Percentiles rank a stretch among this genome's conserved stretches.
Evolutionary conservation across 2,888 invertebrate species (phyloP).

Genomic region (Copidosoma aretas): DNA sequence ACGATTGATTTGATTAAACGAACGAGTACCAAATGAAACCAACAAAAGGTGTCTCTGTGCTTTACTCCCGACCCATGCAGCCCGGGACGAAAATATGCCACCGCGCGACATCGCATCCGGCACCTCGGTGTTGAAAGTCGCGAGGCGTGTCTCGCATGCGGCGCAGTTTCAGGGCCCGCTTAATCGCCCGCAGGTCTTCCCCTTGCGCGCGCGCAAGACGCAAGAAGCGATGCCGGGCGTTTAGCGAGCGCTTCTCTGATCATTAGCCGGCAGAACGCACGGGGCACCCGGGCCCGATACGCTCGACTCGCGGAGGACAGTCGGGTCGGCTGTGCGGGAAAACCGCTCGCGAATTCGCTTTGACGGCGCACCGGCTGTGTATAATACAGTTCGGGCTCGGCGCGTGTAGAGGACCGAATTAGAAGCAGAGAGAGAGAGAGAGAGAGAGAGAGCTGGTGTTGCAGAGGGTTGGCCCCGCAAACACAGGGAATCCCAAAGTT

Average conservation of each 20-base stretch:
- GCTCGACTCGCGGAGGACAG: conserved; percentile 19
- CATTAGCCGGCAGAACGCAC: conserved; percentile 56
- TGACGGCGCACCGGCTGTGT: conserved; percentile 50
- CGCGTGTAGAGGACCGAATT: conserved; percentile 52
- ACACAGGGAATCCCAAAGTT: conserved; percentile 35
- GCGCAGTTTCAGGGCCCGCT: conserved; percentile 7
- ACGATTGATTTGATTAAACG: conserved; percentile 34
- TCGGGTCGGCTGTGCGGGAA: conserved; percentile 37
- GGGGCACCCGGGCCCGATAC: conserved; percentile 40
- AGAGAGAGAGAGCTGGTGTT: too few species aligned
- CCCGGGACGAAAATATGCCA: too few species aligned
- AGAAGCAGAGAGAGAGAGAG: too few species aligned
- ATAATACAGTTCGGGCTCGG: too few species aligned
- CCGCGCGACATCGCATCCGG: too few species aligned
- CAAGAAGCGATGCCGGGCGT: background rate
- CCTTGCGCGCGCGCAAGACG: background rate
- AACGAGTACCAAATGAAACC: conserved; percentile 24
- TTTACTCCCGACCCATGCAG: too few species aligned
- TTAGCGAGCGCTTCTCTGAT: conserved; percentile 19
- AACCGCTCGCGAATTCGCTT: conserved; percentile 56
- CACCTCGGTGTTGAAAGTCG: background rate
- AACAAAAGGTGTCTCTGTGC: conserved; percentile 13
- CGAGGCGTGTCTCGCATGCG: background rate
- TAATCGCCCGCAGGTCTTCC: background rate
- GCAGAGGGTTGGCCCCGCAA: background rate